phyloP scores from a whole-genome alignment of 64 coral and sea anemone genomes.

The Actinia equina region DNA sequence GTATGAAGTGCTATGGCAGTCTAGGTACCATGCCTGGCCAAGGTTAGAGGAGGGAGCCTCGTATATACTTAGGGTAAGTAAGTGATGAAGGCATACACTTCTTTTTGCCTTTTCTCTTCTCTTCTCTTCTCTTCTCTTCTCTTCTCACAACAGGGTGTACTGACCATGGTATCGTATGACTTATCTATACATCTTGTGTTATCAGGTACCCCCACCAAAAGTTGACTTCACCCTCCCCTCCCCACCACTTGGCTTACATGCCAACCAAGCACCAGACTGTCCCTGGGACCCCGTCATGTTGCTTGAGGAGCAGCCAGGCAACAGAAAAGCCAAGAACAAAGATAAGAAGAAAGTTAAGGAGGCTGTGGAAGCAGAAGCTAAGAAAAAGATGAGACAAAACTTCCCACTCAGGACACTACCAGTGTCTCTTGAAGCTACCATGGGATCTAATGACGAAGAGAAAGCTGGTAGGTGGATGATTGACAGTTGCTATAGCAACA shows the following conservation, averaged over 20 bases:
- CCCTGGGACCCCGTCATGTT: slow-evolving; percentile 84
- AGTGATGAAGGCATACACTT: background rate
- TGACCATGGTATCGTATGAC: background rate
- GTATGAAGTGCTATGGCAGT: slow-evolving; percentile 95
- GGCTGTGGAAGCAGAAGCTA: slow-evolving; percentile 49
- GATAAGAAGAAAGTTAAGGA: slow-evolving; percentile 71
- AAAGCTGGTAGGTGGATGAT: slow-evolving; percentile 56
- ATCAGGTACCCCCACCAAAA: slow-evolving; percentile 83
- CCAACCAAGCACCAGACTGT: slow-evolving; percentile 71
- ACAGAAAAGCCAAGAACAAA: slow-evolving; percentile 61
- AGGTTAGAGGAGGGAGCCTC: slow-evolving; percentile 85
- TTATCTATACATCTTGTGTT: background rate
- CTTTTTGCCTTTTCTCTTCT: no score
- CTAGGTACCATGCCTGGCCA: slow-evolving; percentile 95
- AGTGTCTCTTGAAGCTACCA: slow-evolving; percentile 81
- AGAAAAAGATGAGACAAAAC: slow-evolving; percentile 39
- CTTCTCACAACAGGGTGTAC: no score
- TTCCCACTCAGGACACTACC: slow-evolving; percentile 77
- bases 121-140: no score
- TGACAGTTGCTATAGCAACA: background rate
- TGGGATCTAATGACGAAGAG: slow-evolving; percentile 77
- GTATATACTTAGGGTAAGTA: slow-evolving; percentile 49
- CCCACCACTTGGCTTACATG: slow-evolving; percentile 72
- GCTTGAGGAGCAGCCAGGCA: slow-evolving; percentile 63
- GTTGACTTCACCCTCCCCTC: slow-evolving; percentile 97